Conservation (phyloP, 2,888 invertebrate species). For the Tetanocera ferruginea region DNA sequence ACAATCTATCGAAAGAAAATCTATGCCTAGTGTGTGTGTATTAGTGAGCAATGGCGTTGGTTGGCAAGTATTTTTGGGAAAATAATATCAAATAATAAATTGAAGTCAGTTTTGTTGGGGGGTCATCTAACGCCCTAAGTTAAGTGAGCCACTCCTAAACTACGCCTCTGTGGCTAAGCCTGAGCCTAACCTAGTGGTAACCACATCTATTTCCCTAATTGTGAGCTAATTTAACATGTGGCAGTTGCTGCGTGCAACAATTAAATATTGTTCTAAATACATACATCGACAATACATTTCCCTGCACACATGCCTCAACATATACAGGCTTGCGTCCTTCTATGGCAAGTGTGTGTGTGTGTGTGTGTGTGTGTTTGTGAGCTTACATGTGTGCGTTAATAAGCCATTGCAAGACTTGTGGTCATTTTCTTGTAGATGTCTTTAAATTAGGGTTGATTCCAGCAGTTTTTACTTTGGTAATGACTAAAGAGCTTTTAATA, state of each 20-base stretch:
- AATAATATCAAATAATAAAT: no score
- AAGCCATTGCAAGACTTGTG: conserved; percentile 9
- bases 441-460: background rate
- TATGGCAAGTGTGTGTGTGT: background rate
- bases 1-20: background rate
- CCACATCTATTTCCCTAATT: conserved; percentile 33
- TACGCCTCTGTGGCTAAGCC: background rate
- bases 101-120: no score
- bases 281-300: conserved; percentile 1
- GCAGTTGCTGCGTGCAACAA: conserved; percentile 33
- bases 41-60: background rate
- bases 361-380: background rate
- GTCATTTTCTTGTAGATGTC: background rate
- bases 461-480: background rate
- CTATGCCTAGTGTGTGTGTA: background rate
- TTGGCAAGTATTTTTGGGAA: no score
- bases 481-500: background rate
- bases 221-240: conserved; percentile 36
- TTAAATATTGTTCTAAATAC: conserved; percentile 24
- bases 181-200: conserved; percentile 4
- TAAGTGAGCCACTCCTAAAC: background rate
- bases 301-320: background rate
- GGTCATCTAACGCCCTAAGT: no score
- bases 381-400: conserved; percentile 18
- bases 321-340: background rate